A percentile compares a stretch with the other conserved stretches of the same genome.
Evolutionary conservation across 2,797 vertebrate genomes (phyloP).

Genomic region (Champsocephalus gunnari): DNA sequence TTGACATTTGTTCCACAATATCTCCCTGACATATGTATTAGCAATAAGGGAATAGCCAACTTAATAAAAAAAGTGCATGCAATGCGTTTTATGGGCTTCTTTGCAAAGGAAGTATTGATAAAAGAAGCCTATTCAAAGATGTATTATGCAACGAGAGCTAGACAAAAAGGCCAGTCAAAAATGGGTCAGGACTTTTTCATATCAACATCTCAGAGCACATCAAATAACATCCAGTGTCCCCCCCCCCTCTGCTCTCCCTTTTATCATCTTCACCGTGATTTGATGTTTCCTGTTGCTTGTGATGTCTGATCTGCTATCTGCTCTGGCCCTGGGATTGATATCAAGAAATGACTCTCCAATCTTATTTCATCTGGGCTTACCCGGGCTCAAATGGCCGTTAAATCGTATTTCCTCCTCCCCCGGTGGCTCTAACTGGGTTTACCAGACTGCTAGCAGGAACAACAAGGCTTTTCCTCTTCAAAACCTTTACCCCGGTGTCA

Average conservation of each 20-base stretch:
- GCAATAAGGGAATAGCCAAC: not conserved
- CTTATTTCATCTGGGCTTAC: slow-evolving; percentile 60
- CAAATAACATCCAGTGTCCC: not conserved
- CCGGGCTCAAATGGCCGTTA: slow-evolving; percentile 52
- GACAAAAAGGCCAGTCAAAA: not conserved
- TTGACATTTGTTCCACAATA: not conserved
- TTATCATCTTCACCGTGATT: slow-evolving; percentile 37
- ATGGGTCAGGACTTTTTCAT: slow-evolving; percentile 1
- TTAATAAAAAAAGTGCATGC: not conserved
- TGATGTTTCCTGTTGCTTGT: slow-evolving; percentile 48
- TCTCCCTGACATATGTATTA: not conserved
- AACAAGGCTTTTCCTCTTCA: slow-evolving; percentile 39
- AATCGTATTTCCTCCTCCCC: slow-evolving; percentile 66
- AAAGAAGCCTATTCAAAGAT: not conserved
- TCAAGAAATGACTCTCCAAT: slow-evolving; percentile 70
- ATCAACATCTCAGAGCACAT: slow-evolving; percentile 7
- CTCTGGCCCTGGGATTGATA: slow-evolving; percentile 50
- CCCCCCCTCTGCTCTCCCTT: not conserved
- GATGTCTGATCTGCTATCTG: slow-evolving; percentile 64
- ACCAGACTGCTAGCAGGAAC: slow-evolving; percentile 64
- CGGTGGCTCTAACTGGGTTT: slow-evolving; percentile 63
- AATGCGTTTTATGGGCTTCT: not conserved
- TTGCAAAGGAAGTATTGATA: not conserved
- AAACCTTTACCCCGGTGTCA: slow-evolving; percentile 32
- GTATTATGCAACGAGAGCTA: not conserved